Percentiles rank a stretch among this genome's conserved stretches.
phyloP scores from a whole-genome alignment of 1,140 invertebrate genomes.

The Bicyclus anynana region DNA sequence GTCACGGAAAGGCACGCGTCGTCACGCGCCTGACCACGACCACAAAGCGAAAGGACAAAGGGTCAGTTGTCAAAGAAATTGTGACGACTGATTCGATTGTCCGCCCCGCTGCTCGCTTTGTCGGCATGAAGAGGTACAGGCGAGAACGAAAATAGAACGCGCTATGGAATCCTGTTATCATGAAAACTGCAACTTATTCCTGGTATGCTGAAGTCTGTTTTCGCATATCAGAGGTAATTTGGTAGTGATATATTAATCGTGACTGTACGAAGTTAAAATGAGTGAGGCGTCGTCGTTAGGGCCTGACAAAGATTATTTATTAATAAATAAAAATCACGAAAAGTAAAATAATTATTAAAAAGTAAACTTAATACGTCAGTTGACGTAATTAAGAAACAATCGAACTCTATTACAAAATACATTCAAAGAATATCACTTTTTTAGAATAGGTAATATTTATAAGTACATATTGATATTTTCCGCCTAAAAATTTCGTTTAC shows the following conservation, averaged over 20 bases:
- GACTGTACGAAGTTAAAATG: not conserved
- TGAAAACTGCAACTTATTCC: slow-evolving; percentile 1
- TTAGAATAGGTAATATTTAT: no score
- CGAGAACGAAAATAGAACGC: slow-evolving; percentile 4
- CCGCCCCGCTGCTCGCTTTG: slow-evolving; percentile 49
- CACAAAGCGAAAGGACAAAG: slow-evolving; percentile 46
- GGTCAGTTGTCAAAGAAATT: slow-evolving; percentile 45
- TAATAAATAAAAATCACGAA: no score
- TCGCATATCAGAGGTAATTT: not conserved
- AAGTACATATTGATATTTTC: no score
- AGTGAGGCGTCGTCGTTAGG: not conserved
- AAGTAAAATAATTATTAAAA: no score
- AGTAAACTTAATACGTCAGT: no score
- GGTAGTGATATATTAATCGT: not conserved
- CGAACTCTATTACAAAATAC: no score
- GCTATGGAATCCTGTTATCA: not conserved
- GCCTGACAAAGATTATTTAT: no score
- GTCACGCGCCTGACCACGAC: slow-evolving; percentile 23
- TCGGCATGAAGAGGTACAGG: slow-evolving; percentile 32
- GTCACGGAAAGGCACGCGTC: slow-evolving; percentile 29
- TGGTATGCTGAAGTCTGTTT: not conserved
- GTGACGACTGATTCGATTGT: slow-evolving; percentile 61
- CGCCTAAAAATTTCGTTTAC: no score
- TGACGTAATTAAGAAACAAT: no score
- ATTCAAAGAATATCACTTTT: no score